Evolutionary conservation across 2,113 vertebrate genomes (phyloP), one percentile per base, ranked within the genome.

Genomic region (Sakesphorus luctuosus): DNA sequence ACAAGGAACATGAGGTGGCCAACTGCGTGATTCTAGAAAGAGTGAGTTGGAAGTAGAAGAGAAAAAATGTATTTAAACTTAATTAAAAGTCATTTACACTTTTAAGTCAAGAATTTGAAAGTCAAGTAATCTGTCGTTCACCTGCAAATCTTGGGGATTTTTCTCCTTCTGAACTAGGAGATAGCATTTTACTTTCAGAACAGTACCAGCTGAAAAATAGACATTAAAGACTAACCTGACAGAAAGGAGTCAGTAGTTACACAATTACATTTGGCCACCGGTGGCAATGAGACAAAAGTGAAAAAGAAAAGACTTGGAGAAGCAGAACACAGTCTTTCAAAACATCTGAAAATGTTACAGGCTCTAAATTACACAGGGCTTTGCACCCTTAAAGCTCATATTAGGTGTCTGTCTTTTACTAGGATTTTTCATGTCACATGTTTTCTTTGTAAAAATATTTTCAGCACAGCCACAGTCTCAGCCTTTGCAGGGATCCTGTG

Each of bases 71-170:
- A 25, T 76, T 78, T 68, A 68, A 56, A 75, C 19, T 61, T 88
- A 69, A 83, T 95, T 95, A 87, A 83, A 73, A 90, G 55, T 52
- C 7, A 77, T 89, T 91, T 95, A 63, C 80, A 87, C 58, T 89
- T 84, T 73, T 86, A 84, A 81, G 76, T 44, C 44, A 87, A 61
- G 21, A 63, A 75, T 93, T 81, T 88, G 24, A 72, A 90, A 90
- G 76, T 53, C 43, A 83, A 35, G 94, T 62, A 6, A 15, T 28
- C 49, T 52, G 18, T 47, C 49, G 87, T 58, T 89, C 71, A 74
- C 67, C 35, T 75, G 44, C 61, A 75, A 78, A 89, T 86, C 47
- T 55, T 66, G 46, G 25, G 49, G 18, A 43, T 44, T 80, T 75
- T 82, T 86, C 75, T 53, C n/a, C n/a, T 81, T 90, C 61, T 76